phyloP scores from a whole-genome alignment of 2,797 vertebrate species.

The Ambastaia sidthimunki region DNA sequence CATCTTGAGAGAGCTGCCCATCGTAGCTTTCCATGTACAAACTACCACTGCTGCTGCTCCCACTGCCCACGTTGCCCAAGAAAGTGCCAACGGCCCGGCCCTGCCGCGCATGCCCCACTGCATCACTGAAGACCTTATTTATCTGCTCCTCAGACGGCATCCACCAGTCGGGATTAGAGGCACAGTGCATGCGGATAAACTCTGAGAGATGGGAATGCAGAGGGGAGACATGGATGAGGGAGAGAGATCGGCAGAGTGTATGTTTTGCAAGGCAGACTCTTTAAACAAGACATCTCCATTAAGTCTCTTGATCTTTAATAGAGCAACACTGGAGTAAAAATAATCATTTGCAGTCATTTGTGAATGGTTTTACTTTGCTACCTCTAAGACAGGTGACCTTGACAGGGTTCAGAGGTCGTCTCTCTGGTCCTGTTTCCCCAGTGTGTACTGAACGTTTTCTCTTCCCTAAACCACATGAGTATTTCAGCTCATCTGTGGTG shows the following conservation, averaged over 20 bases:
- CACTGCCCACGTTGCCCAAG: conserved; percentile 67
- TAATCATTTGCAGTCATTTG: no score
- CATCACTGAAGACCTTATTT: conserved; percentile 98
- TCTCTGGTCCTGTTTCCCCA: conserved; percentile 94
- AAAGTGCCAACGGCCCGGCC: conserved; percentile 95
- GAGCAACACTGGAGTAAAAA: no score
- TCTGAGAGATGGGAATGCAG: conserved; percentile 74
- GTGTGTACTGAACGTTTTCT: conserved; percentile 98
- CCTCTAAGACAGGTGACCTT: conserved; percentile 99
- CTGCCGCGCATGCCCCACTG: conserved; percentile 95
- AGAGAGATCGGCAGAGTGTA: background rate
- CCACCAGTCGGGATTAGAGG: conserved; percentile 99
- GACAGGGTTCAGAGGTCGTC: conserved; percentile 96
- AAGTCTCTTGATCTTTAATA: no score
- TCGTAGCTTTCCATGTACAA: conserved; percentile 91
- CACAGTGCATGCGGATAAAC: conserved; percentile 99
- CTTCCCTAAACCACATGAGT: conserved; percentile 98
- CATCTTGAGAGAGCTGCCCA: conserved; percentile 89
- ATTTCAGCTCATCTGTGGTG: conserved; percentile 99
- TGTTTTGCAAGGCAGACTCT: background rate
- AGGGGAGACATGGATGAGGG: background rate
- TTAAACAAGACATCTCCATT: no score
- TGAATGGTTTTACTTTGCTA: conserved; percentile 66
- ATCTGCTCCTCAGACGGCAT: conserved; percentile 99
- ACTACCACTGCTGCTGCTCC: conserved; percentile 82